A percentile compares a stretch with the other conserved stretches of the same genome.
Conservation (phyloP, 2,797 vertebrate genomes). For the Australoheros facetus region DNA sequence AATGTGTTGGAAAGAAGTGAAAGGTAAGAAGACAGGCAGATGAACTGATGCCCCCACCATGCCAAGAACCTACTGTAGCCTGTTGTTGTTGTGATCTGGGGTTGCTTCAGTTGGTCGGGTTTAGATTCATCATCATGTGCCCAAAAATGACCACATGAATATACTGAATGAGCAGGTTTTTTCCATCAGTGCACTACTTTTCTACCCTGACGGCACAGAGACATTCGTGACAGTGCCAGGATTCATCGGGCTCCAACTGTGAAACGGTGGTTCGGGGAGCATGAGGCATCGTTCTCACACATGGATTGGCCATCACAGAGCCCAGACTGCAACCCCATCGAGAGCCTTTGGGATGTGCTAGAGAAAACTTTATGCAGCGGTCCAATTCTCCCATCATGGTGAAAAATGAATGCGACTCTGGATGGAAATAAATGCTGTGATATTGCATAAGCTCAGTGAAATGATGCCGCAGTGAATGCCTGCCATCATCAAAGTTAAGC, state of each 20-base stretch:
- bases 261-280: not conserved
- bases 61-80: not conserved
- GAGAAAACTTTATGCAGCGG: not conserved
- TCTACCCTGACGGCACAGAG: not conserved
- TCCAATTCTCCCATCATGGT: not conserved
- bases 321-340: not conserved
- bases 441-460: no score
- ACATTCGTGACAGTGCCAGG: not conserved
- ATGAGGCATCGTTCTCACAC: not conserved
- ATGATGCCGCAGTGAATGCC: no score
- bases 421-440: no score
- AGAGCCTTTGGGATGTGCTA: not conserved
- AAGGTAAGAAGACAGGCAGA: no score
- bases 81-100: not conserved
- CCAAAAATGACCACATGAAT: not conserved
- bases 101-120: not conserved
- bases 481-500: no score
- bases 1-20: no score
- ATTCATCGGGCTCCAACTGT: not conserved
- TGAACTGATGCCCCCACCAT: not conserved
- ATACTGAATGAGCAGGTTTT: not conserved
- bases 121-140: not conserved
- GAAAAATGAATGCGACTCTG: fast-evolving
- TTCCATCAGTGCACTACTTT: not conserved
- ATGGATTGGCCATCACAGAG: no score